These are phyloP conservation scores for Caenorhabditis becei DNA, from an alignment of 2,888 invertebrate species.

Conservation along the genomic window DNA sequence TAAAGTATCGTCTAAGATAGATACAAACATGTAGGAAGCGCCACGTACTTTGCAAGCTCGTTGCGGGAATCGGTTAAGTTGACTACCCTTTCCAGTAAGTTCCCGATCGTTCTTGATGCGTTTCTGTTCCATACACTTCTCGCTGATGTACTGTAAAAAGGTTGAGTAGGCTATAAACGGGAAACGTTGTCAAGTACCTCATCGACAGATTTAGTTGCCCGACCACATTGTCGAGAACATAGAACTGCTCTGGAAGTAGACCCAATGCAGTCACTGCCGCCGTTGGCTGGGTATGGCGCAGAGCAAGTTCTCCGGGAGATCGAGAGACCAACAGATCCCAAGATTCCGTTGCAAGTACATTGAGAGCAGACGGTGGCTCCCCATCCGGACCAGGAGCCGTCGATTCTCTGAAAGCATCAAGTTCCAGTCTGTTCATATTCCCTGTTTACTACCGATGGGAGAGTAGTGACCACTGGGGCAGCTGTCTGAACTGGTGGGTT, in stretches of 20 bases:
- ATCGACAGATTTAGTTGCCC: constrained; percentile 73
- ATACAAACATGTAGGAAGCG: neutral
- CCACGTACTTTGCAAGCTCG: constrained; percentile 80
- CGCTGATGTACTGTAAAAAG: constrained; percentile 76
- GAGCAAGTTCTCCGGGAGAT: constrained; percentile 75
- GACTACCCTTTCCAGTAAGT: constrained; percentile 80
- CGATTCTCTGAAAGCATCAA: constrained; percentile 67
- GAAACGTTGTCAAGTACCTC: constrained; percentile 69
- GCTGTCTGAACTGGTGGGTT: constrained; percentile 45
- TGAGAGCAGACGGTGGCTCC: constrained; percentile 72
- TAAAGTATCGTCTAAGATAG: constrained; percentile 25
- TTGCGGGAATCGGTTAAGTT: constrained; percentile 79
- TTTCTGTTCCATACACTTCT: constrained; percentile 79
- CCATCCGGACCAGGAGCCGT: constrained; percentile 81
- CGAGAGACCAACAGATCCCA: constrained; percentile 63
- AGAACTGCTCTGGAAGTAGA: constrained; percentile 74
- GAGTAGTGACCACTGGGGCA: constrained; percentile 48
- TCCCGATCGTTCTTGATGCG: constrained; percentile 78
- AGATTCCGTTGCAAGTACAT: constrained; percentile 77
- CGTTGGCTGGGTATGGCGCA: constrained; percentile 79
- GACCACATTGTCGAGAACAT: constrained; percentile 74
- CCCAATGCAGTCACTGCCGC: constrained; percentile 79
- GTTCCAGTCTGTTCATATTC: too few relatives aligned
- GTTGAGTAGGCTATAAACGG: constrained; percentile 5
- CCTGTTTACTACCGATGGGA: constrained; percentile 38